Base-by-base conservation (phyloP, 2,888 invertebrate genomes). In the Abscondita cerata region DNA sequence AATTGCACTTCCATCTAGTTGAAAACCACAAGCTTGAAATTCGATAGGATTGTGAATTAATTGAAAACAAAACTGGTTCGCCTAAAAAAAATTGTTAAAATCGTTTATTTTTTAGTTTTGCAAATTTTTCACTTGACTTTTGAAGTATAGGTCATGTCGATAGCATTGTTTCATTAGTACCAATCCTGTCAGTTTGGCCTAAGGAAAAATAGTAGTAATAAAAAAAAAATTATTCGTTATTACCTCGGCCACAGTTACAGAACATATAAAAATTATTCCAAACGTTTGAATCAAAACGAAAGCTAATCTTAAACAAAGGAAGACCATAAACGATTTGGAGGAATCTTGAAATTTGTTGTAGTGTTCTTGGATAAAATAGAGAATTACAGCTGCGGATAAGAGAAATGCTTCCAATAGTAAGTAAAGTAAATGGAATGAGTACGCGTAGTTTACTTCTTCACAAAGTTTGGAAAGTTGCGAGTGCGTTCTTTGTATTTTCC, bases 21-120 rank as follows among this genome's bases (percentile, higher is more conserved):
- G 2, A 18, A 44, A 44, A 18, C 51, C 51, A 51, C 15, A 31
- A 11, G 51, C 51, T n/a, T 51, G 5, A 16, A 51, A 51, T 34
- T 51, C 15, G 9, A 51, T 36, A 13, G 31, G 31, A 36, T 36
- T 9, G n/a, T 33, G 34, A 2, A 51, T 34, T 33, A 51, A 36
- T 34, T 51, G 51, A 6, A 51, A 18, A 8, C 19, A 44, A n/a
- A 44, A 44, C 1, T 44, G 16, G 18, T 18, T 1, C 16, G n/a
- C 18, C 44, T 44, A 44, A 16, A 44, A 44, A 3, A 4, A 15
- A 44, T 16, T 11, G 11, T n/a, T n/a, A n/a, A n/a, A n/a, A n/a
- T n/a, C n/a, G n/a, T n/a, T n/a, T n/a, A n/a, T n/a, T n/a, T n/a
- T n/a, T n/a, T n/a, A n/a, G n/a, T n/a, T n/a, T n/a, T n/a, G n/a